These are phyloP conservation scores for Formicarius rufipectus DNA, from an alignment of 2,113 vertebrate genomes.

Conservation along the genomic window DNA sequence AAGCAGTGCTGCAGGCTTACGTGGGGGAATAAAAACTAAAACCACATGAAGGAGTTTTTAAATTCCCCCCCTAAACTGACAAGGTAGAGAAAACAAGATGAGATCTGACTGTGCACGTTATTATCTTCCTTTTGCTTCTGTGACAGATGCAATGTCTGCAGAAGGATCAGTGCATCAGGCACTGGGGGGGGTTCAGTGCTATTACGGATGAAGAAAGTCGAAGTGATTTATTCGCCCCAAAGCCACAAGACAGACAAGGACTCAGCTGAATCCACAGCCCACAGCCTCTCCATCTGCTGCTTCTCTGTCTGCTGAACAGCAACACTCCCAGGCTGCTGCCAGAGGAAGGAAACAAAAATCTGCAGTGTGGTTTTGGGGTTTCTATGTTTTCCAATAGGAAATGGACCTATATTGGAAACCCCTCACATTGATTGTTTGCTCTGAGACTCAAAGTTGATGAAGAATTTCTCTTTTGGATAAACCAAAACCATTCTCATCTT, in stretches of 20 bases:
- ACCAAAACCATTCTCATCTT: background rate
- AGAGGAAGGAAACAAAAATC: background rate
- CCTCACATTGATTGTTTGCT: background rate
- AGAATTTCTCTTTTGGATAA: background rate
- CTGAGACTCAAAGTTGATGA: background rate
- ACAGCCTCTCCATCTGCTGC: slow-evolving; percentile 7
- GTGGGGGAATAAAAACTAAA: background rate
- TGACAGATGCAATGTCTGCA: background rate
- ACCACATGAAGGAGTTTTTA: background rate
- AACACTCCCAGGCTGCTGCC: background rate
- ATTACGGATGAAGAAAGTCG: background rate
- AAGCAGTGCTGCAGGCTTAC: accelerated
- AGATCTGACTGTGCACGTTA: background rate
- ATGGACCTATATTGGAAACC: background rate
- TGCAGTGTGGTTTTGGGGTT: background rate
- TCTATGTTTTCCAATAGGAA: background rate
- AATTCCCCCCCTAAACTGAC: background rate
- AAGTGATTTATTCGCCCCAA: background rate
- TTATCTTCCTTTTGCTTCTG: background rate
- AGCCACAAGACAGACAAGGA: background rate
- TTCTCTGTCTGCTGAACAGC: background rate
- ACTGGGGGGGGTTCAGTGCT: background rate
- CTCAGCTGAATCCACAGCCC: background rate
- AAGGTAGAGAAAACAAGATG: background rate
- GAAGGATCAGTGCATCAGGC: background rate